Evolutionary conservation across 2,113 vertebrate genomes (phyloP), one percentile per base, ranked within the genome.

Genomic region (Crotophaga sulcirostris): DNA sequence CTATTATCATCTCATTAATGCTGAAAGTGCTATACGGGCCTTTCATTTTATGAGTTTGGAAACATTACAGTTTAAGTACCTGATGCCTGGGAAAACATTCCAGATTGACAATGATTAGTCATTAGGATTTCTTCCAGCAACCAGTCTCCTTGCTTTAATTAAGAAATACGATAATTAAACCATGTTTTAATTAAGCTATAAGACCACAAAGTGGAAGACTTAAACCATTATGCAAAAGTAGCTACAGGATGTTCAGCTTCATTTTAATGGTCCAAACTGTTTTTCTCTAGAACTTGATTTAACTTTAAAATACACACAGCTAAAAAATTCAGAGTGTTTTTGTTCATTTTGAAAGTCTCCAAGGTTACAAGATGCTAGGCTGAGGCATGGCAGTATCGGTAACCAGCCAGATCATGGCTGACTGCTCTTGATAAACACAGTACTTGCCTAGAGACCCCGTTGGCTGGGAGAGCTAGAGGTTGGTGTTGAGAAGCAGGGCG

Each of bases 61-160:
- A 92, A 89, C 2, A 3, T 73, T 84, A 78, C 44, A 72, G 52
- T 72, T 84, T 81, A 93, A 89, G 89, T 91, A 84, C 52, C 80
- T 72, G 54, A 16, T 91, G 54, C 66, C 84, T 94, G 1, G 0
- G 89, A 92, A 94, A 91, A 62, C 79, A 60, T 34, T 91, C 84
- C 89, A 94, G 94, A 91, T 84, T 87, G 92, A 92, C 64, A 90
- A 86, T 81, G 68, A 95, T 93, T 92, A 94, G 79, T 63, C 79
- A 92, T 90, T 93, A 90, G 86, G 90, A 93, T 96, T 90, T 92
- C 72, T 90, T 90, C 92, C 92, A 92, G 79, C 47, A 81, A 81
- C 28, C 19, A 26, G 44, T 78, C 83, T 86, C 56, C 76, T 92
- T 64, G 40, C 64, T 92, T 96, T 96, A 94, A 96, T 96, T 93